phyloP scores from a whole-genome alignment of 2,888 invertebrate genomes.

The Amiota minor region DNA sequence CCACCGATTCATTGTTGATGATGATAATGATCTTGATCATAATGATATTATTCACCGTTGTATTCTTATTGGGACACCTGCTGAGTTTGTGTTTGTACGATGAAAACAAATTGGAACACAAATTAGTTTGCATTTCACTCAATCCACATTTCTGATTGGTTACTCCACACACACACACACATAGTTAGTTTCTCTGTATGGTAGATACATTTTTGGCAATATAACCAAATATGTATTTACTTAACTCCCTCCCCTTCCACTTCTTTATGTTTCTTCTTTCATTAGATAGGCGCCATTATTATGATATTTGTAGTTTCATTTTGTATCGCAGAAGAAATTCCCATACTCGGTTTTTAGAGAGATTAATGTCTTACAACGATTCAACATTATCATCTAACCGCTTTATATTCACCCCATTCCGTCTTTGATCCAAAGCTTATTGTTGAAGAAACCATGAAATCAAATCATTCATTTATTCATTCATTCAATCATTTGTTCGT shows the following conservation, averaged over 20 bases:
- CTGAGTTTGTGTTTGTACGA: constrained; percentile 57
- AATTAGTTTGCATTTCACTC: constrained; percentile 50
- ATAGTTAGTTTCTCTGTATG: neutral
- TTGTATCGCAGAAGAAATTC: constrained; percentile 45
- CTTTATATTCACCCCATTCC: neutral
- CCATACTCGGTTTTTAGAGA: constrained; percentile 53
- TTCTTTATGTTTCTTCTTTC: constrained; percentile 31
- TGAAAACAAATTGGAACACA: constrained; percentile 62
- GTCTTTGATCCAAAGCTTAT: constrained; percentile 27
- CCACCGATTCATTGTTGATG: too few relatives aligned
- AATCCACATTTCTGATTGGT: constrained; percentile 48
- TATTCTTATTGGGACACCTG: constrained; percentile 48
- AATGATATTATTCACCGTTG: constrained; percentile 1
- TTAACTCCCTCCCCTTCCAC: constrained; percentile 32
- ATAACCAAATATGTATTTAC: neutral
- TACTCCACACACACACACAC: constrained; percentile 30
- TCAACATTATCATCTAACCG: constrained; percentile 54
- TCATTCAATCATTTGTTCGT: constrained; percentile 1
- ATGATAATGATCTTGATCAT: too few relatives aligned
- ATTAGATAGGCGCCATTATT: constrained; percentile 58
- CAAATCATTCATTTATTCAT: constrained; percentile 16
- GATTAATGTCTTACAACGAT: constrained; percentile 65
- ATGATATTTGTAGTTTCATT: constrained; percentile 41
- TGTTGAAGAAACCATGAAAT: constrained; percentile 5
- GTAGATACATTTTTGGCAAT: neutral